These are phyloP conservation scores for Lasioglossum calceatum DNA, from an alignment of 2,888 invertebrate genomes.

Conservation along the genomic window DNA sequence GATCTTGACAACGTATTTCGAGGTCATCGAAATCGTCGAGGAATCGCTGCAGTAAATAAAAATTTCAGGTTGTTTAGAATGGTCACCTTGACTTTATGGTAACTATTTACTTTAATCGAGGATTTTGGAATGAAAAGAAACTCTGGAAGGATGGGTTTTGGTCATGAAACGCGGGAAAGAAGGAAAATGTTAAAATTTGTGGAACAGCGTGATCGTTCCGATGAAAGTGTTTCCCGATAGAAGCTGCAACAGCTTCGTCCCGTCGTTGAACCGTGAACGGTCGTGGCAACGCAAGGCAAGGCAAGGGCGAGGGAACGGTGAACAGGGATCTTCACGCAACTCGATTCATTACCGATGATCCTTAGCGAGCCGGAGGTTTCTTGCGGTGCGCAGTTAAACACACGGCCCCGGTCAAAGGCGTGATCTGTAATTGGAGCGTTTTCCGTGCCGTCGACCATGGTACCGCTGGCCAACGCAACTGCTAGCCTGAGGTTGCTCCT, in stretches of 20 bases:
- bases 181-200: neutral
- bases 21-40: too few species aligned
- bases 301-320: neutral
- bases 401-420: conserved; percentile 68
- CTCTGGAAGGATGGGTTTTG: neutral
- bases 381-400: conserved; percentile 60
- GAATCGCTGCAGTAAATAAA: too few species aligned
- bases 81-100: too few species aligned
- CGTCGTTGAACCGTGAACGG: neutral
- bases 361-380: conserved; percentile 33
- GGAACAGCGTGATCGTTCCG: neutral
- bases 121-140: neutral
- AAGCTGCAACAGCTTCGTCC: neutral
- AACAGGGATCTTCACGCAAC: neutral
- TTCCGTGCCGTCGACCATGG: conserved; percentile 63
- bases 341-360: conserved; percentile 55
- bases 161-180: neutral
- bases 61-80: too few species aligned
- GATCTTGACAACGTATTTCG: too few species aligned
- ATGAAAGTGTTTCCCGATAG: neutral
- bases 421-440: conserved; percentile 70
- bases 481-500: conserved; percentile 48
- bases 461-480: conserved; percentile 14
- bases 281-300: neutral
- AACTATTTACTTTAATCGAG: neutral